Percentiles rank a stretch among this genome's conserved stretches.
These are phyloP conservation scores for Clitarchus hookeri DNA, from an alignment of 2,888 invertebrate genomes.

Conservation along the genomic window DNA sequence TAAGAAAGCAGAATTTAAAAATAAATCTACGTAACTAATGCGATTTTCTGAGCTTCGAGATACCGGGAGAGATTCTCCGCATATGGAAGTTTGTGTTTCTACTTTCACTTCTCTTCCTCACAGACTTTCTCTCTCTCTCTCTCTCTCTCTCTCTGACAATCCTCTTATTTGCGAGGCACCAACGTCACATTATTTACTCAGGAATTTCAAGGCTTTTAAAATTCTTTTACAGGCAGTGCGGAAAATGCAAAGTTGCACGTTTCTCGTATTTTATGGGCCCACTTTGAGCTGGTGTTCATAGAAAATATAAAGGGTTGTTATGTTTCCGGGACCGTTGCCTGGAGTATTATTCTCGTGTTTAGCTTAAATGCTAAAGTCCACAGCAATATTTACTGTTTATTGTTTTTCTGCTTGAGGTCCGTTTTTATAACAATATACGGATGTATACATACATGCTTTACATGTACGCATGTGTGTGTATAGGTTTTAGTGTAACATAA, in stretches of 20 bases:
- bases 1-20: not conserved
- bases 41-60: not conserved
- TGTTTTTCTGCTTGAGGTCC: too few relatives aligned
- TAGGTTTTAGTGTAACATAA: too few relatives aligned
- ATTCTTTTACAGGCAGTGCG: not conserved
- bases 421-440: too few relatives aligned
- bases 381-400: too few relatives aligned
- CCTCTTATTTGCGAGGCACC: not conserved
- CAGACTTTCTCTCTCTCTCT: not conserved
- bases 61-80: not conserved
- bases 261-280: not conserved
- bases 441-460: too few relatives aligned
- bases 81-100: conserved; percentile 9
- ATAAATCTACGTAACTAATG: conserved; percentile 9
- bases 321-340: not conserved
- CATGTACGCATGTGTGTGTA: too few relatives aligned
- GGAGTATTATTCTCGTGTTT: not conserved
- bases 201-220: not conserved
- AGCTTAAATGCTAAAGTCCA: not conserved
- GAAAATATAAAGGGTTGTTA: not conserved
- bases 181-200: not conserved
- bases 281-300: not conserved
- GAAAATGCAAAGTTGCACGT: not conserved
- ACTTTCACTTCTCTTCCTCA: not conserved
- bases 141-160: not conserved